Evolutionary conservation across 2,797 vertebrate species (phyloP).

Genomic region (Thunnus albacares): DNA sequence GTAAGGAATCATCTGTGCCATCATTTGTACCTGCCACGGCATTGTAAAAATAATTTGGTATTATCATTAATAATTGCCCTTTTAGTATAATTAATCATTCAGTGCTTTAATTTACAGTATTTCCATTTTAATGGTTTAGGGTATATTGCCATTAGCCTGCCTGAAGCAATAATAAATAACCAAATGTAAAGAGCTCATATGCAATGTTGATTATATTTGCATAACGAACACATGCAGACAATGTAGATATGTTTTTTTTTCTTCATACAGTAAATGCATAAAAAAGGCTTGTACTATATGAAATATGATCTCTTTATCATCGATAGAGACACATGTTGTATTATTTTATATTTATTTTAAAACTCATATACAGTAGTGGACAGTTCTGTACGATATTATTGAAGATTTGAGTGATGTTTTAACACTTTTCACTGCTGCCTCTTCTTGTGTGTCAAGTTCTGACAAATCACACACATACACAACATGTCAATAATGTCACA

Average conservation of each 20-base stretch:
- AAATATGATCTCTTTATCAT: not conserved
- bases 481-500: not conserved
- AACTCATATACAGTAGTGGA: not conserved
- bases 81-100: constrained; percentile 56
- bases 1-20: constrained; percentile 54
- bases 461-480: constrained; percentile 3
- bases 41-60: constrained; percentile 58
- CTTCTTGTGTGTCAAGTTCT: constrained; percentile 6
- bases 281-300: not conserved
- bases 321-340: constrained; percentile 1
- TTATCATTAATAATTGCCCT: constrained; percentile 52
- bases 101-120: constrained; percentile 24
- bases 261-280: not conserved
- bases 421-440: not conserved
- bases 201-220: not conserved
- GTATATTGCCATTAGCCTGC: constrained; percentile 25
- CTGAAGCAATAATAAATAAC: not conserved
- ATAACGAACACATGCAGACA: not conserved
- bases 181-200: not conserved
- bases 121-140: constrained; percentile 23
- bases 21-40: constrained; percentile 66
- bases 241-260: not conserved
- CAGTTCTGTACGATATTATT: not conserved
- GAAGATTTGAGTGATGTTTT: not conserved
- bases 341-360: not conserved